phyloP scores from a whole-genome alignment of 2,113 vertebrate genomes.

The Otus sunia region DNA sequence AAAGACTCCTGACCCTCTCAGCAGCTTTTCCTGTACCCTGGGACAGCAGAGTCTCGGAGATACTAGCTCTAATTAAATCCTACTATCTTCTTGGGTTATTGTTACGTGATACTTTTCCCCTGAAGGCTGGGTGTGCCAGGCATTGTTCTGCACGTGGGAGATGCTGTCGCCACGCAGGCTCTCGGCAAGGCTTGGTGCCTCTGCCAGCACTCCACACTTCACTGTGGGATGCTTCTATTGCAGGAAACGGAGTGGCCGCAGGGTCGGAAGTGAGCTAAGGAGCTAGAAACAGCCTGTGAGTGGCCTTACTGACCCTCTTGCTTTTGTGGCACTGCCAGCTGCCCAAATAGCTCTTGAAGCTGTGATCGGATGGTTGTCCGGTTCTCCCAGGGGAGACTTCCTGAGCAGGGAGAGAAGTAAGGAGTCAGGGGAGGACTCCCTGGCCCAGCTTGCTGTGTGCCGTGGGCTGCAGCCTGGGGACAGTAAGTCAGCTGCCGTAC shows the following conservation, averaged over 20 bases:
- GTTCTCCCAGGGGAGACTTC: not conserved
- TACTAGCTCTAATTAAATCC: not conserved
- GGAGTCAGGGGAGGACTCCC: not conserved
- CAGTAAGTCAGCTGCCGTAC: not conserved
- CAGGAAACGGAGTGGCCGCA: not conserved
- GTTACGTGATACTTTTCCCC: not conserved
- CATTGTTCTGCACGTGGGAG: not conserved
- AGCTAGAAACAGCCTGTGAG: not conserved
- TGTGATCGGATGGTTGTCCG: not conserved
- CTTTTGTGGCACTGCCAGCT: not conserved
- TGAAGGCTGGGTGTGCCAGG: not conserved
- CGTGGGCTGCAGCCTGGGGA: not conserved
- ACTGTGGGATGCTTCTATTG: not conserved
- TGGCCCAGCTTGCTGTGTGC: not conserved
- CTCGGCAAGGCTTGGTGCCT: not conserved
- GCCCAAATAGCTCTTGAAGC: not conserved
- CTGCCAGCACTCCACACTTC: not conserved
- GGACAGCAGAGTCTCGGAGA: not conserved
- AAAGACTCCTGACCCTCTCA: not conserved
- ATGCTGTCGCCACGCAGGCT: not conserved
- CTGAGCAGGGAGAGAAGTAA: no score
- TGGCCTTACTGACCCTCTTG: not conserved
- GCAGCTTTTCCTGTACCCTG: not conserved
- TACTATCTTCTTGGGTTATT: not conserved
- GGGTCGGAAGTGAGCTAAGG: not conserved